phyloP scores from a whole-genome alignment of 1,140 invertebrate species.

The Brachionus plicatilis region DNA sequence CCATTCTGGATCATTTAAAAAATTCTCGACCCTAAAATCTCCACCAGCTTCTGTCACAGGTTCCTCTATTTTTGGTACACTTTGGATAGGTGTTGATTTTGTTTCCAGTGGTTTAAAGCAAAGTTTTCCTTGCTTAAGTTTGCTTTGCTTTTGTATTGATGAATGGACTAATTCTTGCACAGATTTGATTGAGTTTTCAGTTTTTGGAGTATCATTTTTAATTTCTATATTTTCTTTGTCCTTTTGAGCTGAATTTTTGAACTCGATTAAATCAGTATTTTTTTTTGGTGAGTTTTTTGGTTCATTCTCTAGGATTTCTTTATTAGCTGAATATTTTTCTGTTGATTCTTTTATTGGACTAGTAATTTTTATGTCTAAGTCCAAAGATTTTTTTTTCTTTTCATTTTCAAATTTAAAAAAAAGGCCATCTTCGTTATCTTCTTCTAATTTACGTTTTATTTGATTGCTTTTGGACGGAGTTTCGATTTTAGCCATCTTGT shows the following conservation, averaged over 20 bases:
- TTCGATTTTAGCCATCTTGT: neutral
- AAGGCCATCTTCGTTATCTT: neutral
- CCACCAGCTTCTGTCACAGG: no score
- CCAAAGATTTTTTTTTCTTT: neutral
- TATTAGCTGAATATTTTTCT: neutral
- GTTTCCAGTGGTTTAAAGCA: neutral
- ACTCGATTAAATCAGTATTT: neutral
- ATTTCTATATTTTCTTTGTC: neutral
- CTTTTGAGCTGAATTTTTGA: neutral
- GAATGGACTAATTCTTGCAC: neutral
- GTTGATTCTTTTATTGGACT: neutral
- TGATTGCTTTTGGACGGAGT: neutral
- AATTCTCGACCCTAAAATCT: neutral
- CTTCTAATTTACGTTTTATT: neutral
- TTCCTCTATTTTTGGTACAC: neutral
- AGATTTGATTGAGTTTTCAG: neutral
- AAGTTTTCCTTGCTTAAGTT: neutral
- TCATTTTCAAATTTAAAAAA: neutral
- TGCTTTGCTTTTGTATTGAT: neutral
- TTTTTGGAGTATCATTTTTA: neutral
- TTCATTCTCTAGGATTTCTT: neutral
- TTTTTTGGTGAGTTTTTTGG: neutral
- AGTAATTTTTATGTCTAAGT: neutral
- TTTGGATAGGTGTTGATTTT: neutral
- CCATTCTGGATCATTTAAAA: neutral